These are phyloP conservation scores for Garra rufa DNA, from an alignment of 2,113 vertebrate genomes.

Conservation along the genomic window DNA sequence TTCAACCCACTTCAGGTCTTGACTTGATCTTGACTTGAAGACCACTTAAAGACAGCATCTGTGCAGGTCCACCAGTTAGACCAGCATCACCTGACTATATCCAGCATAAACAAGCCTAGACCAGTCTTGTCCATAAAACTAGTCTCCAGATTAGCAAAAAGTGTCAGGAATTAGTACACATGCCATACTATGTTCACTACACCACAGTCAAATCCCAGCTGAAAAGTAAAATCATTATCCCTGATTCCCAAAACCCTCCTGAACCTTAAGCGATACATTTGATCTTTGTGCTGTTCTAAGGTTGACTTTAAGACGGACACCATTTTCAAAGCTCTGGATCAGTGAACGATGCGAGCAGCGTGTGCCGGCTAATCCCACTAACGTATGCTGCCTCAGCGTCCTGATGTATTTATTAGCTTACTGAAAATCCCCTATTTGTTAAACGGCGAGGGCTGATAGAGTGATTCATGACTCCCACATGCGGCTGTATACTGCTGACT, in stretches of 20 bases:
- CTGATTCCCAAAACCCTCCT: background rate
- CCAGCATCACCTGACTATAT: background rate
- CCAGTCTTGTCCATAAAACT: background rate
- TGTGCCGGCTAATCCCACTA: conserved; percentile 34
- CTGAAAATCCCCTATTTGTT: conserved; percentile 45
- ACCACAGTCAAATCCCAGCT: background rate
- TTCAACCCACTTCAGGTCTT: background rate
- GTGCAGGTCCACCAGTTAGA: background rate
- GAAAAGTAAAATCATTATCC: background rate
- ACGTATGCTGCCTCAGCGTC: conserved; percentile 22
- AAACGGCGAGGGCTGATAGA: conserved; percentile 51
- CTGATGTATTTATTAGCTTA: conserved; percentile 46
- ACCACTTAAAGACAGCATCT: background rate
- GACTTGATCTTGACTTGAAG: background rate
- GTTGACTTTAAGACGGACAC: conserved; percentile 25
- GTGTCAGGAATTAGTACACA: background rate
- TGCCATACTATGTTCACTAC: background rate
- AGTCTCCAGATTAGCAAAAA: background rate
- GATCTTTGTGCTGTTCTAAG: conserved; percentile 16
- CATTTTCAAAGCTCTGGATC: conserved; percentile 24
- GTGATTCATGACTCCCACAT: conserved; percentile 52
- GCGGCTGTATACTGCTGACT: conserved; percentile 46
- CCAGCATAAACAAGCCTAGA: background rate
- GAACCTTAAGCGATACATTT: conserved; percentile 6
- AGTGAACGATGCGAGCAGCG: conserved; percentile 2